Evolutionary conservation across 2,888 invertebrate species (phyloP), one percentile per base, ranked within the genome.

Genomic region (Asteroscopus sphinx): DNA sequence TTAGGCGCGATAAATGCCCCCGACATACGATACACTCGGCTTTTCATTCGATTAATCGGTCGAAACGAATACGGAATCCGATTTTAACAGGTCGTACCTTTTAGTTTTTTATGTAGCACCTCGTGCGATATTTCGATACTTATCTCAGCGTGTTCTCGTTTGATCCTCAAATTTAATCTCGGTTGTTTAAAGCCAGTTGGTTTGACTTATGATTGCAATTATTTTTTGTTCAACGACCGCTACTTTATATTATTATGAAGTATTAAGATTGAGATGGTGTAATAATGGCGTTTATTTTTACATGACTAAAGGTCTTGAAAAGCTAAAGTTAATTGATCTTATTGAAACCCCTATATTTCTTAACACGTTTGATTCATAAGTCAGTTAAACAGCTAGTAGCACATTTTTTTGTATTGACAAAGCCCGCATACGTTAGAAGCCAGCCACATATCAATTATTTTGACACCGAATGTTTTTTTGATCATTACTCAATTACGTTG

Each of bases 1-100:
- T 93, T 92, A 92, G 91, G 88, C 83, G 76, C 87, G 88, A 91
- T 93, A 92, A 93, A 92, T 89, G 89, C 89, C 77, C 82, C 85
- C 83, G 89, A 88, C 88, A 89, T 83, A 81, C 86, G 89, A 90
- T 87, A 88, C 87, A 82, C 79, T n/a, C 77, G 83, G 78, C 80
- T 84, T 87, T 85, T 87, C 87, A 86, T 87, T 86, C 87, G 88
- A 89, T 89, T 91, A 90, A 91, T 90, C 89, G 88, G 80, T 84
- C 73, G 84, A 85, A 88, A 83, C 82, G 87, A 83, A 87, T 81
- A 87, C 79, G 80, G 86, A 86, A 88, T 88, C 85, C 81, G 85
- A 89, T 85, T 90, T 89, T 88, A 87, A 88, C 85, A 83, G 83
- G 83, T 83, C 83, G 81, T 87, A 88, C 83, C 73, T 89, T 90